Evolutionary conservation across 2,888 invertebrate genomes (phyloP), one percentile per base, ranked within the genome.

Genomic region (Atrina japonica): DNA sequence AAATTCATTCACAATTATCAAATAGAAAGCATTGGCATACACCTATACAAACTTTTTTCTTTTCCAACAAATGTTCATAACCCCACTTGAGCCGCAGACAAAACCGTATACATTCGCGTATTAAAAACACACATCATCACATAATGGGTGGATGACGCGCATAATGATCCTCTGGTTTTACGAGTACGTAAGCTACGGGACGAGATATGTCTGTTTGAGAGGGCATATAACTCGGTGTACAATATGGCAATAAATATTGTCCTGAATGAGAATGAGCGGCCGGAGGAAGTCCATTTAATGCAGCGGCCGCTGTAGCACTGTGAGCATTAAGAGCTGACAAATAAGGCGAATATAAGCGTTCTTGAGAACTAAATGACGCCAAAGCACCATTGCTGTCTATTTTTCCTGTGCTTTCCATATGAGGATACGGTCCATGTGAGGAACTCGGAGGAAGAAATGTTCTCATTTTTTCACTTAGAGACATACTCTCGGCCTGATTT

Each of bases 161-260:
- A 75, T 87, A 88, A 76, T 88, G 88, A 53, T 90, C 90, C 69
- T 90, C 90, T 3, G 90, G 90, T 77, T 90, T 90, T 40, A 90
- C 88, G 64, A 90, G 80, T 21, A 90, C 84, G 73, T 90, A 90
- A 5, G 90, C 88, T 21, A 90, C 84, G 1, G 89, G 89, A 63
- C 90, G 81, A 70, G 88, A 86, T 30, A 90, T 80, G 75, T 90
- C 89, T 58, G 82, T 81, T 18, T 81, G 74, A 7, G 87, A 81
- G 3, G 84, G 81, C 67, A 86, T 76, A 70, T 86, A 86, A 5
- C 83, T 77, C 0, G 89, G 88, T 0, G 88, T 87, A 70, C 86
- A 86, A 66, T 84, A 88, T n/a, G 88, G 88, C 49, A 88, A 81
- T 60, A 88, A 72, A 73, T 88, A 89, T 75, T 88, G 88, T 29